These are phyloP conservation scores for Frankliniella intonsa DNA, from an alignment of 2,888 invertebrate species.

Conservation along the genomic window DNA sequence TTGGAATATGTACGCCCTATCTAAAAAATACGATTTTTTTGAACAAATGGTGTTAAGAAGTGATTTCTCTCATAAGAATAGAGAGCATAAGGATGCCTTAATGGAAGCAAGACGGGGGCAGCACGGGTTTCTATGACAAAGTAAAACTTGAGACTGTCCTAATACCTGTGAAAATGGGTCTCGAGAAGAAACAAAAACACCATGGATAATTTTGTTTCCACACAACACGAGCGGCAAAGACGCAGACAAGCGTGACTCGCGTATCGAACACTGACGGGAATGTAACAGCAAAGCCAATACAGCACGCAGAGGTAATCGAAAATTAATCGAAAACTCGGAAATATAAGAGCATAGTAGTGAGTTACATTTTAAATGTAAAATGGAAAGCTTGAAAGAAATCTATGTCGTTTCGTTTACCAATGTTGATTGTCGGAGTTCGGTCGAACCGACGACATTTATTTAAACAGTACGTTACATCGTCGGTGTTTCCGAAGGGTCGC, in stretches of 20 bases:
- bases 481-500: neutral
- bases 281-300: neutral
- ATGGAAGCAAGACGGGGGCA: neutral
- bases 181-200: neutral
- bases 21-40: neutral
- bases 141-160: neutral
- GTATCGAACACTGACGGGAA: neutral
- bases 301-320: neutral
- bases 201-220: neutral
- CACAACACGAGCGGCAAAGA: neutral
- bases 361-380: too few relatives aligned
- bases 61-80: neutral
- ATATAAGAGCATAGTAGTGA: too few relatives aligned
- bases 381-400: neutral
- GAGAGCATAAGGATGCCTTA: neutral
- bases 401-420: neutral
- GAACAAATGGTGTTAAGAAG: neutral
- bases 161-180: neutral
- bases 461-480: neutral
- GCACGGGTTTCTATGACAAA: neutral
- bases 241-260: constrained; percentile 3
- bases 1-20: neutral
- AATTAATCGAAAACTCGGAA: too few relatives aligned
- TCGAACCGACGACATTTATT: neutral
- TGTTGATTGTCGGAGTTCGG: constrained; percentile 4